Evolutionary conservation across 2,888 invertebrate species (phyloP), one percentile per base, ranked within the genome.

Genomic region (Frankliniella fusca): DNA sequence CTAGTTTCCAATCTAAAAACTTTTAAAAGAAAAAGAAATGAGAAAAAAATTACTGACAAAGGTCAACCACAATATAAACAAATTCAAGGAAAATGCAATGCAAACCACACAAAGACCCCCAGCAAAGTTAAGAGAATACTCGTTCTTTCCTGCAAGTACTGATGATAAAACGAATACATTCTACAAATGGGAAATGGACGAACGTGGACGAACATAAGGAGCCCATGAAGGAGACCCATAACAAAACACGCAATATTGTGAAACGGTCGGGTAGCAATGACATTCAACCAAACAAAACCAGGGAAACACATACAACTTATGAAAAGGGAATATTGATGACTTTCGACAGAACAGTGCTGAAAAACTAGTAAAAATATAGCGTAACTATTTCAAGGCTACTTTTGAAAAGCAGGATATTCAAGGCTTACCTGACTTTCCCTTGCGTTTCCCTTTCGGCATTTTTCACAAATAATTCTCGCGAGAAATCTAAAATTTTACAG

Each of bases 361-460:
- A 23, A 23, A 23, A 80, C 54, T 80, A 81, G n/a, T 27, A 3
- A 23, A 23, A 50, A 81, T 81, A 27, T 81, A 27, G 81, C 27
- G 12, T n/a, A 81, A 81, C 49, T n/a, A 18, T 80, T 80, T 80
- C 65, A 81, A 27, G 48, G 83, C 70, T 76, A 79, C 9, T 48
- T 49, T 11, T 28, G 65, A 28, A 48, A 65, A 48, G 11, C 48
- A 70, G 20, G n/a, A 27, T 79, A 38, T 50, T 80, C 65, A 84
- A 84, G 84, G 81, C 84, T 84, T 85, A 80, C 93, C 92, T 89
- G 90, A 92, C 90, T 93, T 93, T 90, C 92, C 92, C 91, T 91
- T 93, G 90, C 92, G 92, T 90, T 92, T 92, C 89, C 93, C 92
- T 91, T 93, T 94, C 89, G 93, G 93, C 94, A 94, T 94, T 90